Evolutionary conservation across 2,113 vertebrate species (phyloP), one percentile per base, ranked within the genome.

Genomic region (Phrynosoma blainvillii): DNA sequence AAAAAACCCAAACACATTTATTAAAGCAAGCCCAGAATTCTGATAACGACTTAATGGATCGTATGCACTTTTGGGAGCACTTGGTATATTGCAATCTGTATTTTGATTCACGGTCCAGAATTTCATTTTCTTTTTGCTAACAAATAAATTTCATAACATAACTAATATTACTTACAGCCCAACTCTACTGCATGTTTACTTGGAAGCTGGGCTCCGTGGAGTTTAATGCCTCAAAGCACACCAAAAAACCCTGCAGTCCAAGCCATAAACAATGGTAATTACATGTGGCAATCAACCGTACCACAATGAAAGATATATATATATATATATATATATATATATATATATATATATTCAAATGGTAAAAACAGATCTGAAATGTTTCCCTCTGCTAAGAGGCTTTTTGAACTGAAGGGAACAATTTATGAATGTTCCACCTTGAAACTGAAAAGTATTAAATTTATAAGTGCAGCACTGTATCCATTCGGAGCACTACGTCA

Each of bases 1-100:
- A 36, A 36, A 36, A 36, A 36, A n/a, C n/a, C n/a, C 42, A 70
- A 30, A 85, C 14, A 88, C 78, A 84, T 89, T 91, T 90, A 87
- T 68, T 62, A 92, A 80, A 87, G 77, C 62, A 90, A 86, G 77
- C 20, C 84, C 90, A 42, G 62, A 5, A 25, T 2, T 13, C 0
- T 4, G 56, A 88, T 20, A 70, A 23, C 71, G 54, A 87, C 79
- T n/a, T 76, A 12, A 79, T 68, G 65, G 65, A 10, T 36, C 25
- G 47, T 16, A 32, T 14, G 14, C 27, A n/a, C 30, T 18, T 30
- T 54, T 40, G 59, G 65, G 40, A 77, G 59, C 40, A 78, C 32
- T 68, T 66, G 74, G 66, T 9, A 32, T 2, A n/a, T 7, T 68
- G 18, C 40, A 78, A 70, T 70, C 81, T 47, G 36, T 73, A 23